A percentile compares a stretch with the other conserved stretches of the same genome.
These are phyloP conservation scores for Empis stercorea DNA, from an alignment of 2,888 invertebrate species.

Conservation along the genomic window DNA sequence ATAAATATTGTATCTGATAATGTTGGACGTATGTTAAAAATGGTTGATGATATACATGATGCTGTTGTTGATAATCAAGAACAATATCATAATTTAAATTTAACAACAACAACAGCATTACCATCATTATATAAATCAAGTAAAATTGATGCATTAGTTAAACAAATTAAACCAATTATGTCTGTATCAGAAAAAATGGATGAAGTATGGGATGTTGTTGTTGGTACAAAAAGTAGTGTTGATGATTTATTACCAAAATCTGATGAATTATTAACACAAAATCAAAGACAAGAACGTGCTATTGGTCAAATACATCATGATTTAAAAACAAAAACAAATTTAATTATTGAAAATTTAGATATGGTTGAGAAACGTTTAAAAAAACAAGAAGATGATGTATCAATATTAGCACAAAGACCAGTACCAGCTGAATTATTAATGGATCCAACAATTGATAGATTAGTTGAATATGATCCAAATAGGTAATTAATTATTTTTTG, in stretches of 20 bases:
- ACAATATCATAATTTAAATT: constrained; percentile 34
- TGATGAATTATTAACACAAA: constrained; percentile 71
- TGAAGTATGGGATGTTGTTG: constrained; percentile 81
- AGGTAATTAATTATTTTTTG: too few species aligned
- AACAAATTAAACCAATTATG: constrained; percentile 73
- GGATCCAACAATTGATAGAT: constrained; percentile 63
- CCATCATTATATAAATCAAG: constrained; percentile 48
- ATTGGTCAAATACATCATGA: constrained; percentile 78
- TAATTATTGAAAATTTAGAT: constrained; percentile 75
- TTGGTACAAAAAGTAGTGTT: constrained; percentile 77
- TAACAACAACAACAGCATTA: constrained; percentile 46
- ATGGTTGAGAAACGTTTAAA: constrained; percentile 73
- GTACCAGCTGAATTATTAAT: constrained; percentile 60
- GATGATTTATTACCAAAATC: constrained; percentile 78
- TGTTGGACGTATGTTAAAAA: constrained; percentile 60
- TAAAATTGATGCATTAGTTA: constrained; percentile 67
- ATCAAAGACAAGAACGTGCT: constrained; percentile 73
- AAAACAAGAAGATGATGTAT: constrained; percentile 75
- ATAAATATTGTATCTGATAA: constrained; percentile 73
- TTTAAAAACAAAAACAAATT: constrained; percentile 65
- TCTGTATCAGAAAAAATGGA: constrained; percentile 83
- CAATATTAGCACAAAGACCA: constrained; percentile 61
- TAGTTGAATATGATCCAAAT: constrained; percentile 65
- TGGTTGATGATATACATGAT: constrained; percentile 71
- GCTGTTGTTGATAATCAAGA: constrained; percentile 66